A percentile compares a stretch with the other conserved stretches of the same genome.
These are phyloP conservation scores for Episyrphus balteatus DNA, from an alignment of 1,140 invertebrate genomes.

Conservation along the genomic window DNA sequence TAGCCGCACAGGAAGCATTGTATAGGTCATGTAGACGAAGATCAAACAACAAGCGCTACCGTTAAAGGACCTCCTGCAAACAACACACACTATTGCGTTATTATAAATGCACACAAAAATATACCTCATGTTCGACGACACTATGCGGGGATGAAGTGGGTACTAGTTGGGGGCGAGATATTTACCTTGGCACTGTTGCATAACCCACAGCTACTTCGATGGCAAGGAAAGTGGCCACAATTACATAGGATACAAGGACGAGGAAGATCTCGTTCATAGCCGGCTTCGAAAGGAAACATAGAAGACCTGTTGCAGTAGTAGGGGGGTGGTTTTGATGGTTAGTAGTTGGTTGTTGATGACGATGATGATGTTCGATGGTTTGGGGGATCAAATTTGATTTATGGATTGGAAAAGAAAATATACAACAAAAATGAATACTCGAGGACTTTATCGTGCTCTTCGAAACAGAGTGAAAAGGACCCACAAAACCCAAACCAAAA, in stretches of 20 bases:
- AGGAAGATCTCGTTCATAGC: constrained; percentile 81
- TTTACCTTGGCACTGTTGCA: constrained; percentile 40
- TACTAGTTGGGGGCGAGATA: constrained; percentile 2
- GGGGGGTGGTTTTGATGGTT: background rate
- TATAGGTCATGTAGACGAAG: constrained; percentile 81
- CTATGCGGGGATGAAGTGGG: too few relatives aligned
- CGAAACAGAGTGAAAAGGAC: too few relatives aligned
- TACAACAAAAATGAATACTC: background rate
- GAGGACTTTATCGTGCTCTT: background rate
- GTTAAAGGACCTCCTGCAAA: constrained; percentile 31
- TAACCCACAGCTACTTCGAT: constrained; percentile 49
- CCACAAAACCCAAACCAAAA: too few relatives aligned
- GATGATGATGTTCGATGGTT: background rate
- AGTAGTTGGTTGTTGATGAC: background rate
- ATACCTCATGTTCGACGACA: too few relatives aligned
- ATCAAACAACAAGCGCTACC: constrained; percentile 40
- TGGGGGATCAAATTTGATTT: background rate
- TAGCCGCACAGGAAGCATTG: constrained; percentile 71
- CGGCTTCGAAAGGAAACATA: constrained; percentile 63
- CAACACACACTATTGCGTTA: background rate
- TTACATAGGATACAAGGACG: constrained; percentile 67
- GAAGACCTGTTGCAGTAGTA: constrained; percentile 44
- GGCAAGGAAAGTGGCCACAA: constrained; percentile 58
- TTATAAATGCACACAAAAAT: background rate
- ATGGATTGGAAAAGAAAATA: background rate